These are phyloP conservation scores for Nymphalis c-album DNA, from an alignment of 2,888 invertebrate genomes.

Conservation along the genomic window DNA sequence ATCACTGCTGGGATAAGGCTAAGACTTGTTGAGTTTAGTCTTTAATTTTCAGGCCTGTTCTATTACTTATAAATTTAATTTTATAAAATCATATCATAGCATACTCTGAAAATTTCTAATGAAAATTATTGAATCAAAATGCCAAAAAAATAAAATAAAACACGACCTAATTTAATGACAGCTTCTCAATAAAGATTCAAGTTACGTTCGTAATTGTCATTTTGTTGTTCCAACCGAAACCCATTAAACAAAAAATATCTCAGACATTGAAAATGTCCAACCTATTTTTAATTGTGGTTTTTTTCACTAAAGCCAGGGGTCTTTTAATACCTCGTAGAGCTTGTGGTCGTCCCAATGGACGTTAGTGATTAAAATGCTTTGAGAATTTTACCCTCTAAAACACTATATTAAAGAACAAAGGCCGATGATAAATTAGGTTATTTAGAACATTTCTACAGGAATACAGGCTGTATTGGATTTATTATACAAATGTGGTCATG, in stretches of 20 bases:
- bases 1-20: too few species aligned
- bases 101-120: too few species aligned
- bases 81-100: too few species aligned
- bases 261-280: neutral
- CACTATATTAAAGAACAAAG: neutral
- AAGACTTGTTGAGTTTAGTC: too few species aligned
- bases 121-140: too few species aligned
- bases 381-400: constrained; percentile 8
- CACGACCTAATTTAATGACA: too few species aligned
- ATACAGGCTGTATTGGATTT: neutral
- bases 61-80: too few species aligned
- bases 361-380: constrained; percentile 4
- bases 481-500: neutral
- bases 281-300: neutral
- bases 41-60: too few species aligned
- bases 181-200: too few species aligned
- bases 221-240: neutral
- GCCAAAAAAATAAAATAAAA: too few species aligned
- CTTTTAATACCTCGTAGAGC: constrained; percentile 4
- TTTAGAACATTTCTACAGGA: neutral
- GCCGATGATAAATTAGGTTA: neutral
- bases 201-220: too few species aligned
- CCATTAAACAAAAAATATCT: neutral
- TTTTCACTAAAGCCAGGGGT: neutral
- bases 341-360: constrained; percentile 10